Evolutionary conservation across 2,797 vertebrate genomes (phyloP), one percentile per base, ranked within the genome.

Genomic region (Diceros bicornis): DNA sequence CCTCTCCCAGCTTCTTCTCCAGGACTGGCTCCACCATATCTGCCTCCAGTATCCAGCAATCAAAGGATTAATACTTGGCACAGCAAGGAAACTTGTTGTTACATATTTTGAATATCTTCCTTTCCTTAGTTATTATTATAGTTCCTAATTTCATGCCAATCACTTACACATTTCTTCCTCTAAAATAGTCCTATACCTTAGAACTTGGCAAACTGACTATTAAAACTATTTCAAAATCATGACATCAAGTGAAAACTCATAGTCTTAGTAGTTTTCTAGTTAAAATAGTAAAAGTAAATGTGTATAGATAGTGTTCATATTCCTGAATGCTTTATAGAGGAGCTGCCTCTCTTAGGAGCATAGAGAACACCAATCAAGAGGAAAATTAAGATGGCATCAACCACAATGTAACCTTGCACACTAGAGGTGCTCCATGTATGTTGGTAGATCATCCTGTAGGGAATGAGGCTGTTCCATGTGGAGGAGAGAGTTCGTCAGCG

Each of bases 191-290:
- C 91, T 10, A 27, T 57, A n/a, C 17, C 25, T 87, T 86, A 79
- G 29, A 83, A 62, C 32, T 78, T 86, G 47, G 52, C 44, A 59
- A 57, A 84, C n/a, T 47, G 20, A 52, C 37, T 74, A 68, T 85
- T 86, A 78, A 88, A n/a, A 52, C 47, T 85, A 52, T 87, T 97
- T 72, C 18, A 91, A 91, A 94, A 44, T 50, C 74, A 34, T 68
- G 61, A 29, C 41, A 94, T 72, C 66, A 84, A 64, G 13, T 92
- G 41, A 88, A 96, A 97, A 78, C 21, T 68, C 37, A 34, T 2
- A 72, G 50, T 84, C 14, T 66, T 68, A 50, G 32, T 92, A 59
- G 32, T 94, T 97, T 79, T n/a, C 29, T 82, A 85, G 37, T 93
- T 91, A 86, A 96, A 95, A 71, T 82, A 85, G 25, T 71, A 87